Evolutionary conservation across 2,797 vertebrate species (phyloP), one percentile per base, ranked within the genome.

Genomic region (Chanos chanos): DNA sequence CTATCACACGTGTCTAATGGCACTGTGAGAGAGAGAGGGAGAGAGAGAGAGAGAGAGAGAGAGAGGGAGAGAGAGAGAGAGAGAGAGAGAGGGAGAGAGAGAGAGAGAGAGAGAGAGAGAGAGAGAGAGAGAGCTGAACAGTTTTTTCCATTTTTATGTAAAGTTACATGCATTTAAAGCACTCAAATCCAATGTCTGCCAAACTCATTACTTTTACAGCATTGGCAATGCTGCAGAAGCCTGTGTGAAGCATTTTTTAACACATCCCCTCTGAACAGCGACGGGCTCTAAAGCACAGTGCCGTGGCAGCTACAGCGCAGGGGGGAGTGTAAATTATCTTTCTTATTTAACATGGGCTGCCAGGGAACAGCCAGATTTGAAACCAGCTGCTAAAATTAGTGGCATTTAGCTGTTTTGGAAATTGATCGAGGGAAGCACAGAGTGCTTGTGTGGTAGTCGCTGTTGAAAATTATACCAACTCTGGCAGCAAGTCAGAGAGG

Each of bases 311-410:
- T 78, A 24, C 71, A 70, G 72, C 28, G 51, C 81, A 74, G 59
- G 72, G 75, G 67, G 36, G 50, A 77, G 75, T 71, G 78, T 61
- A 83, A 86, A 85, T 86, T 77, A 79, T 75, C 64, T 72, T 79
- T 75, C 73, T 76, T 82, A 86, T 74, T 85, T 72, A 84, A 76
- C 83, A 84, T 81, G 77, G 79, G 81, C 79, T 78, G 70, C 74
- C 48, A 57, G 74, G 74, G 83, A 83, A 73, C 64, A 74, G 77
- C 75, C 82, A 82, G 79, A 81, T 83, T 84, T 79, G 47, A 71
- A 78, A 78, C 73, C 81, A 83, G 83, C 81, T 82, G 83, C 74
- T 85, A 83, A 86, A 79, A 79, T 82, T 71, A 61, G 64, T 73
- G 70, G 73, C 71, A 80, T 85, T 82, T 65, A 73, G 70, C 48